Percentiles rank a stretch among this genome's conserved stretches.
phyloP scores from a whole-genome alignment of 2,888 invertebrate genomes.

The Trissonchulus latispiculum region DNA sequence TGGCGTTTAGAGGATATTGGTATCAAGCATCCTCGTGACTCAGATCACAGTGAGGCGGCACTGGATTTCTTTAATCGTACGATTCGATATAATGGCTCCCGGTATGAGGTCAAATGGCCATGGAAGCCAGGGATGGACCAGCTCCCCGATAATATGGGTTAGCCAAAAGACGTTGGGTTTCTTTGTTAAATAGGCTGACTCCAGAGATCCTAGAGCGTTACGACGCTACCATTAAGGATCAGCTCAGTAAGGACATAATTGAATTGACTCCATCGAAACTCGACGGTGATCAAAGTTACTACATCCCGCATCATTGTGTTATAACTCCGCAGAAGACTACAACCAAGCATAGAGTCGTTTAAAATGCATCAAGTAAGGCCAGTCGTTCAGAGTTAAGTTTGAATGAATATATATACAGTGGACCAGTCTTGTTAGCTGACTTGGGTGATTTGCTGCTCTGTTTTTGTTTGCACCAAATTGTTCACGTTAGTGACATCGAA shows the following conservation, averaged over 20 bases:
- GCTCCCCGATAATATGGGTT: constrained; percentile 8
- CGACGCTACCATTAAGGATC: constrained; percentile 19
- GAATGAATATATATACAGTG: constrained; percentile 27
- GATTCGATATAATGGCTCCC: not conserved
- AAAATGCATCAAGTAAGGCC: constrained; percentile 26
- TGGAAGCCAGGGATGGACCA: constrained; percentile 4
- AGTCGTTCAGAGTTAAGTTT: constrained; percentile 19
- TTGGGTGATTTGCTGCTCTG: constrained; percentile 24
- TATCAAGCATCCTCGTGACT: not conserved
- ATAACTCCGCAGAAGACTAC: constrained; percentile 25
- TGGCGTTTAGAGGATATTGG: constrained; percentile 16
- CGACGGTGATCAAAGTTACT: constrained; percentile 22
- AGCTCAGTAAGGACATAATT: constrained; percentile 21
- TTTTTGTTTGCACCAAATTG: constrained; percentile 24
- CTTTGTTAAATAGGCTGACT: not conserved
- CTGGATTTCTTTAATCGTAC: not conserved
- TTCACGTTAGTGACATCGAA: constrained; percentile 24
- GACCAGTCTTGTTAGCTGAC: constrained; percentile 23
- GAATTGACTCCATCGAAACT: constrained; percentile 16
- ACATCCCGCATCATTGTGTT: constrained; percentile 28
- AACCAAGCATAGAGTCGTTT: constrained; percentile 32
- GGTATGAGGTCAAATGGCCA: constrained; percentile 16
- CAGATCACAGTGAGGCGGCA: not conserved
- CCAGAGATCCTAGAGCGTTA: constrained; percentile 21
- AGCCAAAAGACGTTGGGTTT: not conserved